Conservation (phyloP, 2,888 invertebrate genomes). For the Beris chalybata region DNA sequence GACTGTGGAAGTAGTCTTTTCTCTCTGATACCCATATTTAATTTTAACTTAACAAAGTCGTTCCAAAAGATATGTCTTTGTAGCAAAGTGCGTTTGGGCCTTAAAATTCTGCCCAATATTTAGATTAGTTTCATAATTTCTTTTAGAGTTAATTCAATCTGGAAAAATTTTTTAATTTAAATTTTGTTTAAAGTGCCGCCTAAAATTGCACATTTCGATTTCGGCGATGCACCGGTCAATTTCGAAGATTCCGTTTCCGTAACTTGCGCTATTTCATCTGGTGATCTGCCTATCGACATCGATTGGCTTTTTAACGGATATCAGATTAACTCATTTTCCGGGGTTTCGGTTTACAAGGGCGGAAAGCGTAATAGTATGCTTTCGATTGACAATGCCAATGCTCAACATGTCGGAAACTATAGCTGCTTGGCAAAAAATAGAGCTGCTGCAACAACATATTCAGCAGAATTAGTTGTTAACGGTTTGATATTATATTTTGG, state of each 20-base stretch:
- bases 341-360: constrained; percentile 50
- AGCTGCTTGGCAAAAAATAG: constrained; percentile 66
- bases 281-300: constrained; percentile 68
- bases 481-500: constrained; percentile 47
- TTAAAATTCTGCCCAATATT: no score
- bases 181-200: constrained; percentile 66
- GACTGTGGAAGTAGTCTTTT: no score
- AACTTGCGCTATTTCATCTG: constrained; percentile 71
- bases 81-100: no score
- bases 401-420: constrained; percentile 66
- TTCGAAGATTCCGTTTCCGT: constrained; percentile 72
- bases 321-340: constrained; percentile 48
- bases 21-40: no score
- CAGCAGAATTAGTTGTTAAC: constrained; percentile 54
- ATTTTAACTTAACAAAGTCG: no score
- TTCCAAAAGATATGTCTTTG: no score
- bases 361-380: constrained; percentile 64
- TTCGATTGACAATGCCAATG: constrained; percentile 67
- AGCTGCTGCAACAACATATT: constrained; percentile 58
- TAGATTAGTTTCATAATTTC: no score
- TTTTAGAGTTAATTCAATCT: no score
- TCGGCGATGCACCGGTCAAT: constrained; percentile 72
- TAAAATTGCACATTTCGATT: constrained; percentile 74
- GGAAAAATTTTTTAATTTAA: no score
- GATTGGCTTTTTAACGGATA: constrained; percentile 62